A percentile compares a stretch with the other conserved stretches of the same genome.
phyloP scores from a whole-genome alignment of 2,113 vertebrate genomes.

The Hystrix brachyura region DNA sequence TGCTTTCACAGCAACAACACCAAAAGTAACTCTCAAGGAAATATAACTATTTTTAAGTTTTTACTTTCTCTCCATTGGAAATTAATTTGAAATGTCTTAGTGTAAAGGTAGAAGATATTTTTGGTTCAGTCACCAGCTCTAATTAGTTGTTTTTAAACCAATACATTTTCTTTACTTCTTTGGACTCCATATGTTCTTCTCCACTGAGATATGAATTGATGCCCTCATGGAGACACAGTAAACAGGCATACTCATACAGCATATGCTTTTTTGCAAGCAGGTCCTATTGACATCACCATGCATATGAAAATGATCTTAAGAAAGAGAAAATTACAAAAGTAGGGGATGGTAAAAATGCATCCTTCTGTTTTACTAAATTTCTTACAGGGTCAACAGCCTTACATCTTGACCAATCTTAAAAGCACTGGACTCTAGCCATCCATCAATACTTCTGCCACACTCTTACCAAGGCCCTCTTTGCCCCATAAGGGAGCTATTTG shows the following conservation, averaged over 20 bases:
- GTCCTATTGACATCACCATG: conserved; percentile 36
- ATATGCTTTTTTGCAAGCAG: conserved; percentile 2
- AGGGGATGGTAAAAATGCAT: neutral
- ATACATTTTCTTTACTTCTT: conserved; percentile 76
- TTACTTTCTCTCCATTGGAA: conserved; percentile 78
- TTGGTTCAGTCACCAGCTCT: conserved; percentile 78
- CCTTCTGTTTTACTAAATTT: conserved; percentile 22
- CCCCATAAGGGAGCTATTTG: neutral
- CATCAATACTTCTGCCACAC: neutral
- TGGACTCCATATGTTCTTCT: conserved; percentile 77
- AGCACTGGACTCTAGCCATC: neutral
- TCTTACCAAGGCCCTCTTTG: neutral
- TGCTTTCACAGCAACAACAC: conserved; percentile 70
- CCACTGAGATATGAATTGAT: conserved; percentile 70
- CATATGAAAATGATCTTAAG: neutral
- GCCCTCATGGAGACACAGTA: conserved; percentile 51
- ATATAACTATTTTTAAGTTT: conserved; percentile 80
- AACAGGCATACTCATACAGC: neutral
- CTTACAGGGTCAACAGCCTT: neutral
- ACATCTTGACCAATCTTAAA: neutral
- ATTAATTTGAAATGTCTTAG: conserved; percentile 82
- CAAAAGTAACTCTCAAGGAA: conserved; percentile 66
- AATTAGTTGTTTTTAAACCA: conserved; percentile 74
- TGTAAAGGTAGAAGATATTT: conserved; percentile 75
- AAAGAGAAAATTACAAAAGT: conserved; percentile 32